These are phyloP conservation scores for Cotesia chilonis DNA, from an alignment of 1,140 invertebrate genomes.

Conservation along the genomic window DNA sequence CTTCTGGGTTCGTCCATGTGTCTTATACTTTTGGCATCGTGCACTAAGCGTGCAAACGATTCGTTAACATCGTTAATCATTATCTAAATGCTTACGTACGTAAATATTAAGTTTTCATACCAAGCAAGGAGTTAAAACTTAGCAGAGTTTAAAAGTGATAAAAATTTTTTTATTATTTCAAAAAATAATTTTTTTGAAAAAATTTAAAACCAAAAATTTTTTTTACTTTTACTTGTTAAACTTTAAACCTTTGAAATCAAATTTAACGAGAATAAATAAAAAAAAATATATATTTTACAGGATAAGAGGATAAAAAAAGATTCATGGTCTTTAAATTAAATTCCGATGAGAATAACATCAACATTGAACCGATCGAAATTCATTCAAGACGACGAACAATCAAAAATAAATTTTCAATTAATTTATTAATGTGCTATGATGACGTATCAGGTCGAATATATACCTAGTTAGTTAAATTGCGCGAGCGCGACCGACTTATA, in stretches of 20 bases:
- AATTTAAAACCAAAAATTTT: too few species aligned
- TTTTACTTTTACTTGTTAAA: too few species aligned
- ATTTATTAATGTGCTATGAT: conserved; percentile 14
- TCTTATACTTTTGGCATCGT: conserved; percentile 5
- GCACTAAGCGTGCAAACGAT: not conserved
- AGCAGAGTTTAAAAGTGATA: too few species aligned
- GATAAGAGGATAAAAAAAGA: too few species aligned
- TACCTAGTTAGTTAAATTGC: not conserved
- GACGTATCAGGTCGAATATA: conserved; percentile 22
- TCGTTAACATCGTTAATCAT: not conserved
- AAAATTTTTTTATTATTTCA: too few species aligned
- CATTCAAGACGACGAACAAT: not conserved
- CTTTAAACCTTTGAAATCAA: too few species aligned
- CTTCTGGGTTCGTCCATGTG: conserved; percentile 16
- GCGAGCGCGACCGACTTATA: conserved; percentile 14
- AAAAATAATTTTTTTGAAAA: too few species aligned
- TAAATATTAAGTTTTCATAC: not conserved
- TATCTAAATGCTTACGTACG: not conserved
- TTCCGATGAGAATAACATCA: not conserved
- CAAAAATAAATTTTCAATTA: conserved; percentile 8
- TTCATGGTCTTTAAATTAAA: not conserved
- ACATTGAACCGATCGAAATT: not conserved
- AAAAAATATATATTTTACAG: not conserved
- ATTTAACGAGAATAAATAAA: not conserved
- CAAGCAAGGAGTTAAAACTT: too few species aligned